Conservation (phyloP, 2,888 invertebrate species). For the Nomada ferruginata region DNA sequence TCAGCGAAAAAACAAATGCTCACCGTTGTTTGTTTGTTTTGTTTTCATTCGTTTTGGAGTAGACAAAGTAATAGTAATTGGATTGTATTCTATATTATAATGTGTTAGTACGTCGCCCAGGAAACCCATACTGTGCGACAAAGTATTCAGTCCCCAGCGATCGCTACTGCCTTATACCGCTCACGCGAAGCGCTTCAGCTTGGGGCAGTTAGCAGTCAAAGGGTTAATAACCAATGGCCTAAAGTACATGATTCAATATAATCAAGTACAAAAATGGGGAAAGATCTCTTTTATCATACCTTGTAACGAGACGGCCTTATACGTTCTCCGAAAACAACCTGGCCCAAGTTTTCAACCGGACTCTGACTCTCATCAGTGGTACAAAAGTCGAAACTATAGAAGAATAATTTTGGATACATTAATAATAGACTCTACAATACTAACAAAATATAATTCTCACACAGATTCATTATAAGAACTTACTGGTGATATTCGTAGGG, state of each 20-base stretch:
- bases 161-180: too few relatives aligned
- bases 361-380: constrained; percentile 89
- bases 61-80: too few relatives aligned
- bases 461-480: constrained; percentile 77
- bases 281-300: constrained; percentile 84
- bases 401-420: constrained; percentile 2
- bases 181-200: too few relatives aligned
- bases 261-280: neutral
- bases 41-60: too few relatives aligned
- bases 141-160: too few relatives aligned
- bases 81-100: too few relatives aligned
- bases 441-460: neutral
- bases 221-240: too few relatives aligned
- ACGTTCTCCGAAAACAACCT: constrained; percentile 99
- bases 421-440: neutral
- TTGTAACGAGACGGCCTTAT: constrained; percentile 97
- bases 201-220: too few relatives aligned
- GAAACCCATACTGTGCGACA: too few relatives aligned
- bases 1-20: too few relatives aligned
- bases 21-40: too few relatives aligned
- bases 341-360: constrained; percentile 98
- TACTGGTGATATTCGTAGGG: constrained; percentile 98
- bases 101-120: too few relatives aligned
- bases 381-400: constrained; percentile 96
- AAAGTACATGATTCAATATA: neutral